Evolutionary conservation across 2,113 vertebrate genomes (phyloP), one percentile per base, ranked within the genome.

Genomic region (Dromiciops gliroides): DNA sequence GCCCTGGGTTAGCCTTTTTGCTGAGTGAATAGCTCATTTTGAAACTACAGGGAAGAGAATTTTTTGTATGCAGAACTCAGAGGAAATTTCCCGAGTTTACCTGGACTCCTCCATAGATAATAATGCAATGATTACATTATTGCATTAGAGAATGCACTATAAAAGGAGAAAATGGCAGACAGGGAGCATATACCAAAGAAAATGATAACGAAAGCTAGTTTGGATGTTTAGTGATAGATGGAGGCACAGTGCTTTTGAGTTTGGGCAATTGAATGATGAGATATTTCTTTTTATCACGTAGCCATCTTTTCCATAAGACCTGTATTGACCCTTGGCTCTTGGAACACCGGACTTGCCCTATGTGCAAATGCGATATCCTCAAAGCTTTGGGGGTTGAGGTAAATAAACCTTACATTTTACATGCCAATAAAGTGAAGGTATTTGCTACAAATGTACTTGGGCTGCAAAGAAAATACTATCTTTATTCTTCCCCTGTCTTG

Each of bases 281-380:
- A 3, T 53, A 4, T 90, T 97, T 96, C 90, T 93, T 91, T 97
- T 94, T 52, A 89, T 96, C 92, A 48, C 90, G 91, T 97, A 99
- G 99, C 96, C 99, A 99, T 93, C 98, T 99, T 97, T 99, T 99
- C 98, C 99, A 99, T 96, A 99, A 99, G 98, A 97, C 95, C 93
- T 99, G 99, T 94, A 99, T 99, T 94, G 99, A 99, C 90, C 99
- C 99, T 14, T 99, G 99, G 99, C 98, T 99, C 94, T 98, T 99
- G 97, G 99, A 99, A 89, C 99, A 99, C 23, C 98, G 99, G 95
- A 99, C 99, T 19, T 99, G 99, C 96, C 99, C 99, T 4, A 99
- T 99, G 99, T 99, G 99, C 96, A 99, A 99, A 97, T 99, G 99
- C 95, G 99, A 99, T 98, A 99, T 99, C 96, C 99, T 99, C 95